Percentiles rank a stretch among this genome's conserved stretches.
Evolutionary conservation across 1,140 invertebrate genomes (phyloP).

Genomic region (Drosophila yakuba): DNA sequence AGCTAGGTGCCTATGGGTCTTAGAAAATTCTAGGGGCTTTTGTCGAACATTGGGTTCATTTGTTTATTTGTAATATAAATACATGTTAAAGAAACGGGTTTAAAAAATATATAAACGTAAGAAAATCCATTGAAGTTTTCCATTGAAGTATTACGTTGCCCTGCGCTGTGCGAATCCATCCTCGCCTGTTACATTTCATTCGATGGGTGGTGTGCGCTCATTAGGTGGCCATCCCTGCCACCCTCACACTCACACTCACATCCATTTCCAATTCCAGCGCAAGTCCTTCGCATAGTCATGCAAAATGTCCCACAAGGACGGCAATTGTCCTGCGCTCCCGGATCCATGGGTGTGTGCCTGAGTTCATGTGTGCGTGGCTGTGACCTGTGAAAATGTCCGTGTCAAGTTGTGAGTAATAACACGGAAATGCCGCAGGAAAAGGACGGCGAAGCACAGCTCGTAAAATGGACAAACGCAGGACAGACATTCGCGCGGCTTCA

Average conservation of each 20-base stretch:
- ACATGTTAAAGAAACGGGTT: not conserved
- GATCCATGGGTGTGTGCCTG: slow-evolving; percentile 5
- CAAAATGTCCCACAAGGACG: slow-evolving; percentile 72
- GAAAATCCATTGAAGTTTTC: not conserved
- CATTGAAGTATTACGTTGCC: not conserved
- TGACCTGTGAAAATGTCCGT: slow-evolving; percentile 71
- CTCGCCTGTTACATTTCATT: slow-evolving; percentile 54
- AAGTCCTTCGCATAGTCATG: slow-evolving; percentile 33
- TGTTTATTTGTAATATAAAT: too few relatives aligned
- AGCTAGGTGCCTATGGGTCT: not conserved
- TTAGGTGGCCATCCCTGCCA: slow-evolving; percentile 49
- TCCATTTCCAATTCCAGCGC: slow-evolving; percentile 3
- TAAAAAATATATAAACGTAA: too few relatives aligned
- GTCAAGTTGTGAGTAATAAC: slow-evolving; percentile 81
- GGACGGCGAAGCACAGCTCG: slow-evolving; percentile 53
- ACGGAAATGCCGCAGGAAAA: slow-evolving; percentile 65
- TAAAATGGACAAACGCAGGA: slow-evolving; percentile 46
- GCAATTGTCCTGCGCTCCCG: slow-evolving; percentile 59
- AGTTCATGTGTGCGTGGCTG: slow-evolving; percentile 21
- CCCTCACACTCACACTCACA: too few relatives aligned
- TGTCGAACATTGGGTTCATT: too few relatives aligned
- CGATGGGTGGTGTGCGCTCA: slow-evolving; percentile 68
- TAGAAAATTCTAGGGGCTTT: not conserved
- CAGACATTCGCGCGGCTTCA: not conserved
- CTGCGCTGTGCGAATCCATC: slow-evolving; percentile 9